These are phyloP conservation scores for Dunckerocampus dactyliophorus DNA, from an alignment of 2,113 vertebrate genomes.

Conservation along the genomic window DNA sequence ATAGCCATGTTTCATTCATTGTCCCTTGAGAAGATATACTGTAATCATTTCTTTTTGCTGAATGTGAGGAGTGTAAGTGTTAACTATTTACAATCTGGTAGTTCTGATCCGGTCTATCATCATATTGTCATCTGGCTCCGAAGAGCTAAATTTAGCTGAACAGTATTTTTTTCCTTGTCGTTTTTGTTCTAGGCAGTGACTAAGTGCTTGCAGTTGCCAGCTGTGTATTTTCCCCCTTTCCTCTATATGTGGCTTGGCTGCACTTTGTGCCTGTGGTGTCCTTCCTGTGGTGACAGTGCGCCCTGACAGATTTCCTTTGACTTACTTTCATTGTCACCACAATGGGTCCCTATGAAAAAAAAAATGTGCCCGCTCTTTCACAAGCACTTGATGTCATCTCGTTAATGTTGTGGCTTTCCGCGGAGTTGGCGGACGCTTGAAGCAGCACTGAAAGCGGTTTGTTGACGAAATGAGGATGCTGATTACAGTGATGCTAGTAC, in stretches of 20 bases:
- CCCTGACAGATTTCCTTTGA: conserved; percentile 68
- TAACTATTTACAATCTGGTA: not conserved
- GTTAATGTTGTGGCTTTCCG: conserved; percentile 44
- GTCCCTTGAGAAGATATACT: too few relatives aligned
- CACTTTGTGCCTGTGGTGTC: conserved; percentile 62
- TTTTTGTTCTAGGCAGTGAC: conserved; percentile 65
- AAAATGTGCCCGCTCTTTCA: conserved; percentile 29
- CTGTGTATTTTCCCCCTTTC: conserved; percentile 56
- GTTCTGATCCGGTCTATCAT: too few relatives aligned
- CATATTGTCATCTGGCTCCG: conserved; percentile 46
- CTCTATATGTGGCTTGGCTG: conserved; percentile 66
- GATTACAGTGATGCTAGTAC: conserved; percentile 45
- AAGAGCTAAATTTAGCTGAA: conserved; percentile 49
- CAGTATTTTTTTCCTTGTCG: conserved; percentile 31
- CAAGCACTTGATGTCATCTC: conserved; percentile 61
- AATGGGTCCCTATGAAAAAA: conserved; percentile 46
- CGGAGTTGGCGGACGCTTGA: conserved; percentile 61
- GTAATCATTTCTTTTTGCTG: too few relatives aligned
- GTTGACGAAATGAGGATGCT: conserved; percentile 54
- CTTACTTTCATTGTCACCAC: conserved; percentile 61
- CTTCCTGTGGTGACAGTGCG: conserved; percentile 67
- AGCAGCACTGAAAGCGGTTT: conserved; percentile 53
- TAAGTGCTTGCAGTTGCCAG: conserved; percentile 70
- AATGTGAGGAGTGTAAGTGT: too few relatives aligned
- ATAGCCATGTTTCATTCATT: too few relatives aligned